Conservation (phyloP, 2,797 vertebrate genomes). For the Luscinia megarhynchos region DNA sequence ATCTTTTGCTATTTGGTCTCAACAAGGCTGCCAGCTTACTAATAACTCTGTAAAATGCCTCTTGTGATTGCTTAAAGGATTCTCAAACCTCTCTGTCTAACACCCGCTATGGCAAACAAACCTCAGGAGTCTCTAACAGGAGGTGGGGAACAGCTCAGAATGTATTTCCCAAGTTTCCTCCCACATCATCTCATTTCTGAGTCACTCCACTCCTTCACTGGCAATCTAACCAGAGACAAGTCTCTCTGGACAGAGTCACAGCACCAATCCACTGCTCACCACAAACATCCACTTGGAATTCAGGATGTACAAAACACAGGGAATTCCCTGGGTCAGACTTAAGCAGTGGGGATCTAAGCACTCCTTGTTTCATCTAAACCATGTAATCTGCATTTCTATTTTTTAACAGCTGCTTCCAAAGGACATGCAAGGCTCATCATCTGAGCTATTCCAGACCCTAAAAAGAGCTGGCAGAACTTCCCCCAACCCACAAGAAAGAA, state of each 20-base stretch:
- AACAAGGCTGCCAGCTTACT: neutral
- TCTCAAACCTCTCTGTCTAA: neutral
- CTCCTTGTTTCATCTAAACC: neutral
- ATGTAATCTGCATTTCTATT: rapidly evolving
- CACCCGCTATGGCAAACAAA: neutral
- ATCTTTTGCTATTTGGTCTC: neutral
- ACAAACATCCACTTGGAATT: neutral
- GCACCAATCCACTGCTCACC: neutral
- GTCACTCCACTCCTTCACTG: neutral
- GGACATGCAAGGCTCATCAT: neutral
- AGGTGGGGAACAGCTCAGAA: neutral
- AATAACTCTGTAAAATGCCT: neutral
- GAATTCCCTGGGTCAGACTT: neutral
- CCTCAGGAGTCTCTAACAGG: neutral
- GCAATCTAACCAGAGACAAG: neutral
- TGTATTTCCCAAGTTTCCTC: neutral
- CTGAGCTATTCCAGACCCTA: neutral
- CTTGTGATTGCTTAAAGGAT: neutral
- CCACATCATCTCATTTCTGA: neutral
- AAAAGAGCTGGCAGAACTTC: neutral
- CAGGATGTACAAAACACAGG: neutral
- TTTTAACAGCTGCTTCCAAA: neutral
- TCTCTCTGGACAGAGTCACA: neutral
- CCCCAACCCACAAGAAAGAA: neutral
- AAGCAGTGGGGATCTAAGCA: neutral